Conservation (phyloP, 2,113 vertebrate species). For the Polypterus senegalus region DNA sequence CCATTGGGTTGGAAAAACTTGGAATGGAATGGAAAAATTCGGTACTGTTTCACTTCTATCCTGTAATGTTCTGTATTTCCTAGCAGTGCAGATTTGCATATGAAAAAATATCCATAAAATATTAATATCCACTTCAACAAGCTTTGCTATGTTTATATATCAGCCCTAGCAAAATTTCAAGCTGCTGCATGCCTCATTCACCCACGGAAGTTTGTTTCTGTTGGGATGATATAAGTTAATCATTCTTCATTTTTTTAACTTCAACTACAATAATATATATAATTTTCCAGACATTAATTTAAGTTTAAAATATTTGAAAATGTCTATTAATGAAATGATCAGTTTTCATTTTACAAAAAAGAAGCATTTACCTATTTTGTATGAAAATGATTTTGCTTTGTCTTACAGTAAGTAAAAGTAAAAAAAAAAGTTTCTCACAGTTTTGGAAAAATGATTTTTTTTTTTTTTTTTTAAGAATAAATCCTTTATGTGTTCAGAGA, state of each 20-base stretch:
- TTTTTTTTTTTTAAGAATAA: conserved; percentile 23
- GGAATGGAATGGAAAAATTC: too few species aligned
- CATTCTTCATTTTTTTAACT: conserved; percentile 23
- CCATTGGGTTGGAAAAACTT: too few species aligned
- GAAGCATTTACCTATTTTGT: conserved; percentile 25
- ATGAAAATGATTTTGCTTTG: conserved; percentile 44
- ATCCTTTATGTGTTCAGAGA: conserved; percentile 44
- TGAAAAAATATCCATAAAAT: conserved; percentile 5
- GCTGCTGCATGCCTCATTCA: conserved; percentile 41
- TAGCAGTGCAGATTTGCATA: background rate
- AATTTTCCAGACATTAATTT: conserved; percentile 58
- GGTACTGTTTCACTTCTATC: too few species aligned
- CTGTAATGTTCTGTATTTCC: background rate
- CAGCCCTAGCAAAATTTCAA: conserved; percentile 34
- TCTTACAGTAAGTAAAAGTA: conserved; percentile 63
- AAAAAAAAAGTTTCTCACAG: conserved; percentile 72
- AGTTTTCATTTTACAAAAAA: conserved; percentile 30
- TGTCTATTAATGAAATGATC: conserved; percentile 28
- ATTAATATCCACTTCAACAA: conserved; percentile 41
- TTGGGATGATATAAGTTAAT: conserved; percentile 33
- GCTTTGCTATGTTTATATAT: conserved; percentile 36
- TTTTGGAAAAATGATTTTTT: conserved; percentile 57
- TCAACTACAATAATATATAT: conserved; percentile 23
- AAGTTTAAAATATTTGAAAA: conserved; percentile 66
- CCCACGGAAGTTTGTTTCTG: conserved; percentile 36